Evolutionary conservation across 2,797 vertebrate genomes (phyloP).

Genomic region (Siniperca undulata): DNA sequence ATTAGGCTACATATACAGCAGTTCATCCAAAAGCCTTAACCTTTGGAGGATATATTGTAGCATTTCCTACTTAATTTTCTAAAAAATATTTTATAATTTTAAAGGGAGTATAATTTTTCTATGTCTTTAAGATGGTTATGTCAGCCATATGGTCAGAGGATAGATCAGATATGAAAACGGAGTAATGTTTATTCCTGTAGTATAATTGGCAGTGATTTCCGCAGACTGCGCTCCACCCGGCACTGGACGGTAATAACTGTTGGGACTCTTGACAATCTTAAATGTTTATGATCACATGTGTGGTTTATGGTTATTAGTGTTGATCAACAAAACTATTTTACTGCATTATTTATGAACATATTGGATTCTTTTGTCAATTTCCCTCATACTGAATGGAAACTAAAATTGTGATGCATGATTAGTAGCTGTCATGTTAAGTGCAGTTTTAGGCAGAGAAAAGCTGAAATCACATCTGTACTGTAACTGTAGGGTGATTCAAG

Average conservation of each 20-base stretch:
- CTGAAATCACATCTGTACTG: not conserved
- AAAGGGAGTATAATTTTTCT: not conserved
- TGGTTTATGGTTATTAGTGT: conserved; percentile 13
- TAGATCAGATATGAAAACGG: not conserved
- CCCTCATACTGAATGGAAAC: not conserved
- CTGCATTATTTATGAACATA: conserved; percentile 4
- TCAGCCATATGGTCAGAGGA: not conserved
- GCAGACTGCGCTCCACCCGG: not conserved
- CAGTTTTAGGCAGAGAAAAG: conserved; percentile 3
- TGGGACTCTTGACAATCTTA: not conserved
- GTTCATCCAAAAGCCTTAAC: not conserved
- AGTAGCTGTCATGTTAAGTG: not conserved
- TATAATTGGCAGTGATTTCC: conserved; percentile 23
- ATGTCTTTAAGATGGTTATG: not conserved
- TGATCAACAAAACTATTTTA: not conserved
- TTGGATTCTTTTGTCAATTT: not conserved
- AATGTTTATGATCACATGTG: conserved; percentile 22
- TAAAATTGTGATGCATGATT: not conserved
- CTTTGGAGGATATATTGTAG: not conserved
- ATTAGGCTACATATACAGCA: not conserved
- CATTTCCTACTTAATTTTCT: not conserved
- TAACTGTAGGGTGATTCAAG: not conserved
- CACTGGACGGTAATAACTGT: not conserved
- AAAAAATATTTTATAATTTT: not conserved
- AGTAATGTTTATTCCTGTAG: conserved; percentile 7